Conservation (phyloP, 2,888 invertebrate genomes). For the Diarsia rubi region DNA sequence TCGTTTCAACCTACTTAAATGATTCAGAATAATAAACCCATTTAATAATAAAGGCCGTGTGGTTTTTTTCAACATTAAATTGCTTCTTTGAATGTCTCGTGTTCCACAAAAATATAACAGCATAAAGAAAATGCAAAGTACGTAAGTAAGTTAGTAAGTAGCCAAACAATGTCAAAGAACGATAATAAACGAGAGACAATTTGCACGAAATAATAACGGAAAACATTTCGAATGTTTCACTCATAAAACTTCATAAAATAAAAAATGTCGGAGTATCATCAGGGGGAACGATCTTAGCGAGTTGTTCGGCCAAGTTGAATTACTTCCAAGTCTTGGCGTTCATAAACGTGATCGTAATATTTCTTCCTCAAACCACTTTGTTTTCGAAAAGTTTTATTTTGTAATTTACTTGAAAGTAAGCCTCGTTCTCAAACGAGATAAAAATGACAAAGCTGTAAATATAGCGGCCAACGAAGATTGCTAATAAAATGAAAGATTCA, state of each 20-base stretch:
- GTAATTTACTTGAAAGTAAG: constrained; percentile 73
- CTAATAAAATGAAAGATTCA: constrained; percentile 39
- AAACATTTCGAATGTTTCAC: constrained; percentile 59
- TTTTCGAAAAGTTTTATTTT: constrained; percentile 76
- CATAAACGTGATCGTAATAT: constrained; percentile 81
- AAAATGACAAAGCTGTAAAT: constrained; percentile 58
- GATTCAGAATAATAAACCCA: background rate
- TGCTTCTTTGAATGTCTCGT: background rate
- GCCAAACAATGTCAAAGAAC: constrained; percentile 51
- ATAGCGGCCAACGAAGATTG: constrained; percentile 34
- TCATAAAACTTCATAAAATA: constrained; percentile 73
- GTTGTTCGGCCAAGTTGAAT: constrained; percentile 81
- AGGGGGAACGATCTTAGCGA: constrained; percentile 79
- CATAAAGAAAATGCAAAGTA: constrained; percentile 31
- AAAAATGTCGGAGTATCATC: constrained; percentile 70
- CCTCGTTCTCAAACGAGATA: constrained; percentile 54
- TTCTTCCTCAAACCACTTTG: constrained; percentile 75
- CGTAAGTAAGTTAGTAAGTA: constrained; percentile 10
- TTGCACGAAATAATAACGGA: constrained; percentile 61
- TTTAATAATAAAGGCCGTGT: background rate
- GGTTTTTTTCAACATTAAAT: constrained; percentile 4
- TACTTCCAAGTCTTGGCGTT: constrained; percentile 76
- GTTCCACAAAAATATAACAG: constrained; percentile 7
- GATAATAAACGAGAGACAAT: constrained; percentile 56
- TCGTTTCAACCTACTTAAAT: background rate